Conservation (phyloP, 2,888 invertebrate genomes). For the Diplazon laetatorius region DNA sequence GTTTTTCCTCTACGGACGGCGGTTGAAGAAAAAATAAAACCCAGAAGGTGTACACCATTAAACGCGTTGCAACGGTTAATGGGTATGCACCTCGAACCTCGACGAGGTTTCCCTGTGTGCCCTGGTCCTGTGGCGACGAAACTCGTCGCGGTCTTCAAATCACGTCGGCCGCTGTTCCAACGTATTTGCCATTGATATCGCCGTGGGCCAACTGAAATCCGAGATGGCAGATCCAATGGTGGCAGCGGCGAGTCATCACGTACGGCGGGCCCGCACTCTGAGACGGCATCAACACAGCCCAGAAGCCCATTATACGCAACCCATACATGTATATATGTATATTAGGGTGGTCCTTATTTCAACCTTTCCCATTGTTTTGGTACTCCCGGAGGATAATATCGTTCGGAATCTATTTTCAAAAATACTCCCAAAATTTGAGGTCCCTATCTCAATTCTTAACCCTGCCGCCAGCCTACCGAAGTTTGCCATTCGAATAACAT, state of each 20-base stretch:
- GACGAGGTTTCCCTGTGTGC: background rate
- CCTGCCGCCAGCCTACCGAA: too few species aligned
- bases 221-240: constrained; percentile 80
- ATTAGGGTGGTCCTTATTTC: too few species aligned
- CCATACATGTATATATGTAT: too few species aligned
- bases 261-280: constrained; percentile 65
- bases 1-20: too few species aligned
- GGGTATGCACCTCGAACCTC: background rate
- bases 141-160: constrained; percentile 41
- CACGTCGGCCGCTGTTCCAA: constrained; percentile 16
- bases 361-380: too few species aligned
- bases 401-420: too few species aligned
- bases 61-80: constrained; percentile 47
- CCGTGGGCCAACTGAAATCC: constrained; percentile 78
- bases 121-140: constrained; percentile 19
- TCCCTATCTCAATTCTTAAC: too few species aligned
- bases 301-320: constrained; percentile 29
- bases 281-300: constrained; percentile 35
- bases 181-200: constrained; percentile 51
- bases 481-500: too few species aligned
- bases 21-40: too few species aligned
- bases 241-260: constrained; percentile 78
- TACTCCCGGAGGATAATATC: too few species aligned
- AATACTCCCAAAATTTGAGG: too few species aligned
- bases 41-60: too few species aligned